These are phyloP conservation scores for Cladopsammia gracilis DNA, from an alignment of 64 coral and sea anemone species.

Conservation along the genomic window DNA sequence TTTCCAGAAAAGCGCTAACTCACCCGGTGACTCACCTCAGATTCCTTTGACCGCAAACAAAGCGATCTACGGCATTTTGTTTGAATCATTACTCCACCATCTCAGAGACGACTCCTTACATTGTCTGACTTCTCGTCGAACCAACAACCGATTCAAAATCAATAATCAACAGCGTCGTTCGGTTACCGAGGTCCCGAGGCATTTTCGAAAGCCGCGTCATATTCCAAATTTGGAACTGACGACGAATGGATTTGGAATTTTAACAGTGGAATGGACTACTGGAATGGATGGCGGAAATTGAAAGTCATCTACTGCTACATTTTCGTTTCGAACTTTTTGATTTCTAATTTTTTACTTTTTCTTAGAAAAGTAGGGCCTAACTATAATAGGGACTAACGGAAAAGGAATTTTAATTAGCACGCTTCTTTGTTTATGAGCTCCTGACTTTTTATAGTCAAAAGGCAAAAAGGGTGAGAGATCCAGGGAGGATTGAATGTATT, in stretches of 20 bases:
- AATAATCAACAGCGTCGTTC: slow-evolving; percentile 31
- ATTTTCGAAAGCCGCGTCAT: slow-evolving; percentile 25
- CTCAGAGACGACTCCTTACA: neutral
- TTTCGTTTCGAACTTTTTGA: no score
- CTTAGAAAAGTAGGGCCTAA: no score
- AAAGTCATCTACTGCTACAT: no score
- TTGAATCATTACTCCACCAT: neutral
- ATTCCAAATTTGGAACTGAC: slow-evolving; percentile 39
- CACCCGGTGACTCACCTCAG: neutral
- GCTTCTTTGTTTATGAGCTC: no score
- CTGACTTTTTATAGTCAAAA: no score
- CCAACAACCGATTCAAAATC: neutral
- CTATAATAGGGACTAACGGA: no score
- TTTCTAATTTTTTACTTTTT: no score
- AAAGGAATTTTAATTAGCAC: no score
- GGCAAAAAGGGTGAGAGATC: no score
- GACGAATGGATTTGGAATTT: neutral
- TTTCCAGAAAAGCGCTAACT: neutral
- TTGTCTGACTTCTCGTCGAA: neutral
- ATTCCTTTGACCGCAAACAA: neutral
- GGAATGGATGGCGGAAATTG: neutral
- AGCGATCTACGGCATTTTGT: neutral
- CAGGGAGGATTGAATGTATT: no score
- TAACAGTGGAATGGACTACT: neutral
- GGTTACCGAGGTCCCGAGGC: slow-evolving; percentile 34